Base-by-base conservation (phyloP, 2,113 vertebrate species). In the Sinocyclocheilus anophthalmus region DNA sequence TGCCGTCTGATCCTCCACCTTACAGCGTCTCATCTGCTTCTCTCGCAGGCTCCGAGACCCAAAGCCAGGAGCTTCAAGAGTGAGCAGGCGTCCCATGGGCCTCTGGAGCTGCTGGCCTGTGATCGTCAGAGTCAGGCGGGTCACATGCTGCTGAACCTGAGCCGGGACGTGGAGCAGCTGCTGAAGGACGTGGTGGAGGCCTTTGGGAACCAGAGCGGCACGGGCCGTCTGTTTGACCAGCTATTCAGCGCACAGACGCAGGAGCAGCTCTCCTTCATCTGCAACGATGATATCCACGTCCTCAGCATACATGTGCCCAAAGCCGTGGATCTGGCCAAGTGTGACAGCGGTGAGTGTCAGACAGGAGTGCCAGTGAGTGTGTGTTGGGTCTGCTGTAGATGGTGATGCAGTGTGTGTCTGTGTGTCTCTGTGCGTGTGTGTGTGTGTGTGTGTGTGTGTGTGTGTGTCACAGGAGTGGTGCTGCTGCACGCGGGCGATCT, bases 101-200 rank as follows among this genome's bases (percentile, higher is more conserved):
- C 93, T 59, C 86, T 99, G 61, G 97, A 98, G 91, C 90, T 94
- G 37, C 93, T 99, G 90, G 96, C 97, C 67, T 97, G 91, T 89
- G 97, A 99, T 91, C 94, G 98, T 57, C 97, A 96, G 88, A 99
- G 98, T 94, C 98, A 99, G 79, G 96, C 97, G 55, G 98, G 98
- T 33, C 98, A 99, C 89, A 97, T 99, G 97, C 90, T 99, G 91
- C 90, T 99, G 84, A 98, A 96, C 80, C 92, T 99, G 89, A 96
- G 94, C 90, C 89, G 88, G n/a, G 96, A 96, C 85, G 92, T 95
- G 24, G 92, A 95, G 59, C 93, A 94, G 70, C 96, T 96, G 90
- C 94, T 98, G 85, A 96, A 94, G 90, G 96, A 99, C 85, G 93
- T 98, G 85, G 96, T 98, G 76, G 97, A 99, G 87, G 95, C 94